Base-by-base conservation (phyloP, 2,113 vertebrate species). In the Eidolon helvum region DNA sequence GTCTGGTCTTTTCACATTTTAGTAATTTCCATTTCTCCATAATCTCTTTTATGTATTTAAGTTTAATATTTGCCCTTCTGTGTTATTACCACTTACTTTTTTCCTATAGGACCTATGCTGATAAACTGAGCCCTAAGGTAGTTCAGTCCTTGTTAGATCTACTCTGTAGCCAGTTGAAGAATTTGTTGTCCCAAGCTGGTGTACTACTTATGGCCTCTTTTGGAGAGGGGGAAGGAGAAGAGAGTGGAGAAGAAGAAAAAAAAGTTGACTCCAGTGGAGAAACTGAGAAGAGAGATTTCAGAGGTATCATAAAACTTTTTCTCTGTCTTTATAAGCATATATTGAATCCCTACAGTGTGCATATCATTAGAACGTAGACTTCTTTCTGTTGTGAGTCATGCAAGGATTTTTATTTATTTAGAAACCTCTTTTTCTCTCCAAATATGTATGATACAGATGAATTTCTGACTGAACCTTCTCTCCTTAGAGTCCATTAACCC, bases 141-240 rank as follows among this genome's bases (percentile, higher is more conserved):
- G 99, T 99, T n/a, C 99, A 99, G 15, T 99, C 99, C 12, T 98
- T 99, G 97, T 98, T 99, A 98, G 99, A 99, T 98, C 98, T 99
- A 35, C 98, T 99, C 2, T 99, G 99, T 96, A 99, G 99, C 97
- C 99, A 99, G 95, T 98, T 99, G 98, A 99, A 99, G 98, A 99
- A 99, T 97, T 98, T 99, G 79, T 98, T 99, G 2, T 99, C 99
- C 14, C 99, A 99, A 98, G 99, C 99, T 45, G 99, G 99, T 45
- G 99, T 99, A n/a, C 98, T 99, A 53, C 98, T 99, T 7, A 98
- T 99, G 96, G 98, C 98, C 35, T 98, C 99, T 33, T 99, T 99
- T 94, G 98, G 98, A 94, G 99, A 99, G 91, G 98, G 97, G 0
- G 99, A 99, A 85, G 98, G 98, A 75, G 98, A 97, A 77, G 99